phyloP scores from a whole-genome alignment of 2,113 vertebrate species.

The Syngnathus typhle region DNA sequence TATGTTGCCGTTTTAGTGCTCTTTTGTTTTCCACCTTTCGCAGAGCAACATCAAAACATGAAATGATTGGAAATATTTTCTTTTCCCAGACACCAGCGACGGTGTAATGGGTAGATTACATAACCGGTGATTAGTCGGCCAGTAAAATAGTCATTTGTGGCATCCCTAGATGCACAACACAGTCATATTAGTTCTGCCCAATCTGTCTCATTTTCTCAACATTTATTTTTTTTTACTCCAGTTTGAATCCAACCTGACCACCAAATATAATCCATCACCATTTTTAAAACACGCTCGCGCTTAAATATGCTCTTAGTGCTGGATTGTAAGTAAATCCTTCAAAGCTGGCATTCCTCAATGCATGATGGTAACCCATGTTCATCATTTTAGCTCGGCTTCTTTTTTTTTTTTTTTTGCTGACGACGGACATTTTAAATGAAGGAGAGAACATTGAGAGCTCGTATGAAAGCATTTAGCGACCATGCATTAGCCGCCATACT shows the following conservation, averaged over 20 bases:
- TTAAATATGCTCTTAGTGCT: background rate
- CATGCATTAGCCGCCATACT: slow-evolving; percentile 37
- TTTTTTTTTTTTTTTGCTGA: slow-evolving; percentile 25
- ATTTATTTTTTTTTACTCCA: too few relatives aligned
- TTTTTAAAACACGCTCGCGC: background rate
- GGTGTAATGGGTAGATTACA: too few relatives aligned
- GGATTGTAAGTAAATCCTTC: background rate
- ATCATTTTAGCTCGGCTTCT: slow-evolving; percentile 10
- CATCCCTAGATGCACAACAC: too few relatives aligned
- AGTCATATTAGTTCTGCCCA: too few relatives aligned
- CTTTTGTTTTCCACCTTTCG: background rate
- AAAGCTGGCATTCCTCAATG: slow-evolving; percentile 6
- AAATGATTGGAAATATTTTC: background rate
- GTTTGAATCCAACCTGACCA: background rate
- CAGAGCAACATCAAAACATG: background rate
- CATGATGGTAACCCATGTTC: slow-evolving; percentile 15
- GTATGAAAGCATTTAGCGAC: slow-evolving; percentile 25
- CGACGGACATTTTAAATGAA: slow-evolving; percentile 17
- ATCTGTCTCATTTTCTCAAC: too few relatives aligned
- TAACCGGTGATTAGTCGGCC: too few relatives aligned
- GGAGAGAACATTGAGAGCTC: slow-evolving; percentile 7
- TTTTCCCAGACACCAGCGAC: too few relatives aligned
- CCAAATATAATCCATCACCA: background rate
- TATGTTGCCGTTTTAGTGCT: slow-evolving; percentile 8
- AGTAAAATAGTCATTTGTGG: too few relatives aligned